Evolutionary conservation across 2,113 vertebrate genomes (phyloP).

Genomic region (Trogon melanurus): DNA sequence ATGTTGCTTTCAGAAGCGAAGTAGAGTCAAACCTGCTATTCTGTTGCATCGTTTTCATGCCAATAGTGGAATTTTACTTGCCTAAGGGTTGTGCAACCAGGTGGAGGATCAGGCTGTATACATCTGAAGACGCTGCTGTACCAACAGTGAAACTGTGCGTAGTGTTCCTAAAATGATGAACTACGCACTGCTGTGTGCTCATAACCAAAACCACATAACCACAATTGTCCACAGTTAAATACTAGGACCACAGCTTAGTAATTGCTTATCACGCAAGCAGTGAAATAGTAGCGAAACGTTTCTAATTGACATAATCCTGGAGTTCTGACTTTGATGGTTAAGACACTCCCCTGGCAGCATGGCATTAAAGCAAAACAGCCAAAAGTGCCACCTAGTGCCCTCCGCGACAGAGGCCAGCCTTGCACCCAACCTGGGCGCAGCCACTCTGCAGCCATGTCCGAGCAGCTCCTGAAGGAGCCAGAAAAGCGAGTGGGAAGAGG

Average conservation of each 20-base stretch:
- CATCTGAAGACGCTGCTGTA: not conserved
- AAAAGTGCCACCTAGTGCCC: slow-evolving; percentile 59
- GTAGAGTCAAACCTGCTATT: not conserved
- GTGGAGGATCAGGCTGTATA: not conserved
- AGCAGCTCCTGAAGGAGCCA: not conserved
- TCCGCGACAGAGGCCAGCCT: not conserved
- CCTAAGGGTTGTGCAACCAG: not conserved
- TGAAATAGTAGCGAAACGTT: rapidly evolving
- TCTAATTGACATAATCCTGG: not conserved
- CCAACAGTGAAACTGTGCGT: rapidly evolving
- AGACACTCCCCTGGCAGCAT: no score
- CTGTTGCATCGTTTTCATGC: not conserved
- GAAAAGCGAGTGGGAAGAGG: not conserved
- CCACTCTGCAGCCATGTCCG: rapidly evolving
- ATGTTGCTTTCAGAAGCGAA: not conserved
- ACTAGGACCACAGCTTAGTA: rapidly evolving
- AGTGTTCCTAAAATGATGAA: not conserved
- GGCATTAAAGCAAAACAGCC: not conserved
- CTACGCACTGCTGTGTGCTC: rapidly evolving
- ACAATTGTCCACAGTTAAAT: rapidly evolving
- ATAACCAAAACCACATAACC: no score
- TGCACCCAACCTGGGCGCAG: not conserved
- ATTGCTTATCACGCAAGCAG: rapidly evolving
- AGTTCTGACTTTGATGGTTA: rapidly evolving
- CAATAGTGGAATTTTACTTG: not conserved